These are phyloP conservation scores for Galerucella calmariensis DNA, from an alignment of 2,888 invertebrate species.

Conservation along the genomic window DNA sequence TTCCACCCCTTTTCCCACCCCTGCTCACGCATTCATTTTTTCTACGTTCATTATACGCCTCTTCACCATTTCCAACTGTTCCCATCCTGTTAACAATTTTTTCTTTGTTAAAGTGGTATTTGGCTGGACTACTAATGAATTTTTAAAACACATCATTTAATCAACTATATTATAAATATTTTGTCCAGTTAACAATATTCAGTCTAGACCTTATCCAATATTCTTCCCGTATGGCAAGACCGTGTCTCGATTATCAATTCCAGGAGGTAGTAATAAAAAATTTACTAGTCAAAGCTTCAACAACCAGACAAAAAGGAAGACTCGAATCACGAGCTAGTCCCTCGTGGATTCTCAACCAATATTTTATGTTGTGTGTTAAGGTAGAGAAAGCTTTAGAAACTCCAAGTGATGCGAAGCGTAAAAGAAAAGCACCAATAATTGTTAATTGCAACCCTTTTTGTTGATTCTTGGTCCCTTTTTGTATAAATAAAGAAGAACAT, in stretches of 20 bases:
- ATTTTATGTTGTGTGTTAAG: slow-evolving; percentile 17
- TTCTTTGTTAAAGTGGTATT: no score
- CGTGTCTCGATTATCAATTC: slow-evolving; percentile 6
- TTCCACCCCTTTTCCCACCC: no score
- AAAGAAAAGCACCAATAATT: slow-evolving; percentile 8
- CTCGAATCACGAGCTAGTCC: slow-evolving; percentile 2
- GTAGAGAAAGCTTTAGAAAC: slow-evolving; percentile 17
- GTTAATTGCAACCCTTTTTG: slow-evolving; percentile 12
- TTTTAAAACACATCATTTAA: no score
- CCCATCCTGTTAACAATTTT: no score
- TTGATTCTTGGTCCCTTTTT: slow-evolving; percentile 2
- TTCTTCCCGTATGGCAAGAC: slow-evolving; percentile 1
- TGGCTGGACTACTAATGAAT: no score
- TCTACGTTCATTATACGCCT: no score
- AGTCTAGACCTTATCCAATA: background rate
- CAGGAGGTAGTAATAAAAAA: slow-evolving; percentile 3
- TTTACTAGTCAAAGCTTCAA: background rate
- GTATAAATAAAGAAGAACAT: slow-evolving; percentile 12
- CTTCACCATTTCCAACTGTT: no score
- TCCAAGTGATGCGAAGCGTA: slow-evolving; percentile 5
- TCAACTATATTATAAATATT: background rate
- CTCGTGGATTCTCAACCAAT: slow-evolving; percentile 6
- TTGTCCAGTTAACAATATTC: background rate
- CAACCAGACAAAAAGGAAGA: background rate
- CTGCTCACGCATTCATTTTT: no score